Evolutionary conservation across 1,140 invertebrate genomes (phyloP).

Genomic region (Tetragnatha versicolor): DNA sequence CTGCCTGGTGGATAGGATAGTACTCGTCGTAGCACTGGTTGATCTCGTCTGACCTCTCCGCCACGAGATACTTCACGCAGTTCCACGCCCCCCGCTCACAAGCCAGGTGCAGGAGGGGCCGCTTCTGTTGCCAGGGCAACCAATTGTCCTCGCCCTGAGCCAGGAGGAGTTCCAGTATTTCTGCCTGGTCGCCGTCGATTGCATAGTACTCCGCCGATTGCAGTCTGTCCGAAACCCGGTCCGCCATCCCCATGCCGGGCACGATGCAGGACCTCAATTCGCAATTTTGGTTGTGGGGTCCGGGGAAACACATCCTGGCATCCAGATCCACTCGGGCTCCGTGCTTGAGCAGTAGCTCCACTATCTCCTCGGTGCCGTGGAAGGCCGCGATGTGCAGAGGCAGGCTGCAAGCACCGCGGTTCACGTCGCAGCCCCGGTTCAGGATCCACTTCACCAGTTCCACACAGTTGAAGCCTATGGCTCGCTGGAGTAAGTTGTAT

Average conservation of each 20-base stretch:
- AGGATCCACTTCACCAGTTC: constrained; percentile 75
- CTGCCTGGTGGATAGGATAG: constrained; percentile 77
- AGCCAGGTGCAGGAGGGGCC: constrained; percentile 73
- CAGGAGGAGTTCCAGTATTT: constrained; percentile 71
- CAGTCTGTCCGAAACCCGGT: constrained; percentile 69
- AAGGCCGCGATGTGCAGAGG: constrained; percentile 77
- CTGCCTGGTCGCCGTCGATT: constrained; percentile 73
- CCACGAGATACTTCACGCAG: constrained; percentile 72
- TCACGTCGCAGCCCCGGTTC: constrained; percentile 72
- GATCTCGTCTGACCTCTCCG: constrained; percentile 74
- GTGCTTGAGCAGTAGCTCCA: constrained; percentile 66
- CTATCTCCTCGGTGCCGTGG: constrained; percentile 71
- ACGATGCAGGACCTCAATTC: constrained; percentile 68
- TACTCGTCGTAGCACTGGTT: constrained; percentile 79
- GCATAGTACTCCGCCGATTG: constrained; percentile 78
- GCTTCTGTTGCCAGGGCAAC: constrained; percentile 69
- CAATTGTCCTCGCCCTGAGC: constrained; percentile 76
- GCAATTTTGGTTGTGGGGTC: constrained; percentile 74
- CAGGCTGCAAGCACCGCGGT: constrained; percentile 75
- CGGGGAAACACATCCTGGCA: constrained; percentile 73
- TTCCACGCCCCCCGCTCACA: constrained; percentile 76
- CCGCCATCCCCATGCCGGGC: constrained; percentile 54
- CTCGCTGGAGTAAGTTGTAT: constrained; percentile 77
- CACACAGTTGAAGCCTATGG: constrained; percentile 76
- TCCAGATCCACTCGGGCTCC: constrained; percentile 66